Evolutionary conservation across 2,888 invertebrate genomes (phyloP).

Genomic region (Camptogramma bilineatum): DNA sequence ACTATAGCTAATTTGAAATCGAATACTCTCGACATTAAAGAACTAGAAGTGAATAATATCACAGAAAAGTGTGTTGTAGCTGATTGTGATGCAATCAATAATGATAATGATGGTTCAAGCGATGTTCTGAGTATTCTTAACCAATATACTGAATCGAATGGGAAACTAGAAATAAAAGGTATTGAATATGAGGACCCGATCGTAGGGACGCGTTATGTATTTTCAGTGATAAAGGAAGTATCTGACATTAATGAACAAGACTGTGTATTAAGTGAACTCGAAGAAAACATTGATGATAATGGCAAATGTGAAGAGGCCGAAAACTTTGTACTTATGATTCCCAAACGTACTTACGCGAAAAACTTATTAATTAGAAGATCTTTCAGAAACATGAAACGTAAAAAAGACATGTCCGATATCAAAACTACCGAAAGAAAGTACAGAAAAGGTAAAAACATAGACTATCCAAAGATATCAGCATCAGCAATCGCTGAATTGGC

Average conservation of each 20-base stretch:
- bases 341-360: conserved; percentile 19
- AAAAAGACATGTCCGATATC: conserved; percentile 56
- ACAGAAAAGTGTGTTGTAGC: not conserved
- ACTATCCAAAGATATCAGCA: conserved; percentile 62
- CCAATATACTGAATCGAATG: conserved; percentile 24
- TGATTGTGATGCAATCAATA: not conserved
- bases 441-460: conserved; percentile 75
- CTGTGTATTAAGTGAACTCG: conserved; percentile 11
- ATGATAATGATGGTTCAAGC: not conserved
- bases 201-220: conserved; percentile 60
- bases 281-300: conserved; percentile 6
- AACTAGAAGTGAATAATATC: not conserved
- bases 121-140: conserved; percentile 7
- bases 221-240: conserved; percentile 51
- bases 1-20: conserved; percentile 2
- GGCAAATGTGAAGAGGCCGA: conserved; percentile 10
- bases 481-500: conserved; percentile 52
- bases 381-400: conserved; percentile 65
- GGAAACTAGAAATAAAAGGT: conserved; percentile 50
- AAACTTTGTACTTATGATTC: conserved; percentile 1
- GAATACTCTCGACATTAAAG: not conserved
- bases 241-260: conserved; percentile 21
- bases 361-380: not conserved
- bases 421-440: conserved; percentile 60
- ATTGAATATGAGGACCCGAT: conserved; percentile 62